Conservation (phyloP, 2,888 invertebrate species). For the Torymus aiolomorphi region DNA sequence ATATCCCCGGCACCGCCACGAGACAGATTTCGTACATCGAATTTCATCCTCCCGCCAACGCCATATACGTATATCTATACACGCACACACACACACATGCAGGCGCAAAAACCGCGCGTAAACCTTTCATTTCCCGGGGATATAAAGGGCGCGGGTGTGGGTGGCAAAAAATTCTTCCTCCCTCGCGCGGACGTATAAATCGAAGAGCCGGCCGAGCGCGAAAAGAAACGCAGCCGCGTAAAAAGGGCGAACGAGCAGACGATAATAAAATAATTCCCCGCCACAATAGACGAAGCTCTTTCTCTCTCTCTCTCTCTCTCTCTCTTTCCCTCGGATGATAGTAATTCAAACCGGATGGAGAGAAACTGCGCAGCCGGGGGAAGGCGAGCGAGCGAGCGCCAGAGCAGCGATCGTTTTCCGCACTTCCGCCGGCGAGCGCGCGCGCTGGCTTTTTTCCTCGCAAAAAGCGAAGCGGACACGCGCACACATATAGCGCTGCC, state of each 20-base stretch:
- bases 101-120: constrained; percentile 11
- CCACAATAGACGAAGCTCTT: constrained; percentile 71
- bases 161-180: too few relatives aligned
- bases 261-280: constrained; percentile 75
- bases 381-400: constrained; percentile 58
- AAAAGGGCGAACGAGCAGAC: constrained; percentile 65
- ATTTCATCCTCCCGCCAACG: neutral
- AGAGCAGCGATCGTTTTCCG: constrained; percentile 68
- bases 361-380: constrained; percentile 34
- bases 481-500: neutral
- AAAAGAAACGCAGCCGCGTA: constrained; percentile 55
- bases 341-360: constrained; percentile 73
- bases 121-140: neutral
- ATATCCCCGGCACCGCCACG: too few relatives aligned
- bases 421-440: constrained; percentile 64
- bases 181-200: constrained; percentile 31
- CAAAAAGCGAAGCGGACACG: neutral
- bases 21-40: too few relatives aligned
- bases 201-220: constrained; percentile 20
- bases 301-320: constrained; percentile 1
- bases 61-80: too few relatives aligned
- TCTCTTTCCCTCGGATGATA: constrained; percentile 66
- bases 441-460: neutral
- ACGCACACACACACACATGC: too few relatives aligned
- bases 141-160: neutral